phyloP scores from a whole-genome alignment of 2,888 invertebrate genomes.

The Lithophane socia region DNA sequence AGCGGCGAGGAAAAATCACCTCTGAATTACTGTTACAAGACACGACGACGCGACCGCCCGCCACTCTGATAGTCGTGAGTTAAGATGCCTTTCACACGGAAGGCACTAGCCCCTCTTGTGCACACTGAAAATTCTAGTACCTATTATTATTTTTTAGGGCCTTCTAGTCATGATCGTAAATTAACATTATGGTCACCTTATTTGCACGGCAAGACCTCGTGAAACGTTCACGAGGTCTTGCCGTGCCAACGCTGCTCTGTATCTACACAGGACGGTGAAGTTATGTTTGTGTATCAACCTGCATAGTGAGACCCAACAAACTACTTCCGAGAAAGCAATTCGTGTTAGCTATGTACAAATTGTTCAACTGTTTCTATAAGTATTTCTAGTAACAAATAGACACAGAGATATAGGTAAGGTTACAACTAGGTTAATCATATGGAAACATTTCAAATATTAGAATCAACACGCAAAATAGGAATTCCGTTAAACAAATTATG shows the following conservation, averaged over 20 bases:
- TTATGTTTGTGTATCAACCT: slow-evolving; percentile 15
- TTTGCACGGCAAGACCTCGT: not conserved
- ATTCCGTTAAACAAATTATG: slow-evolving; percentile 23
- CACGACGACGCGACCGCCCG: slow-evolving; percentile 60
- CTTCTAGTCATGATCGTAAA: not conserved
- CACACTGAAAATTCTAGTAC: slow-evolving; percentile 3
- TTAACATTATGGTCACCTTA: not conserved
- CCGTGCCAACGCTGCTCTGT: not conserved
- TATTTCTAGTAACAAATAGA: slow-evolving; percentile 13
- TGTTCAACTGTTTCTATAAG: slow-evolving; percentile 15
- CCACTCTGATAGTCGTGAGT: slow-evolving; percentile 53
- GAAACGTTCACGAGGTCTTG: too few relatives aligned
- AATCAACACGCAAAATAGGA: not conserved
- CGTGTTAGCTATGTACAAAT: slow-evolving; percentile 15
- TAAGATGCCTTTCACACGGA: slow-evolving; percentile 57
- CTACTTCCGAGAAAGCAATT: slow-evolving; percentile 27
- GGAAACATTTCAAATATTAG: not conserved
- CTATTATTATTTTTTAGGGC: not conserved
- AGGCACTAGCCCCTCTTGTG: slow-evolving; percentile 25
- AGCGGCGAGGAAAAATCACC: slow-evolving; percentile 75
- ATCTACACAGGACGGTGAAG: not conserved
- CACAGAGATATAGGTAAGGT: not conserved
- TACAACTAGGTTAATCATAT: not conserved
- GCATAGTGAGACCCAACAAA: slow-evolving; percentile 26
- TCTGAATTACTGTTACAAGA: slow-evolving; percentile 74